These are phyloP conservation scores for Eristalis arbustorum DNA, from an alignment of 2,888 invertebrate species.

Conservation along the genomic window DNA sequence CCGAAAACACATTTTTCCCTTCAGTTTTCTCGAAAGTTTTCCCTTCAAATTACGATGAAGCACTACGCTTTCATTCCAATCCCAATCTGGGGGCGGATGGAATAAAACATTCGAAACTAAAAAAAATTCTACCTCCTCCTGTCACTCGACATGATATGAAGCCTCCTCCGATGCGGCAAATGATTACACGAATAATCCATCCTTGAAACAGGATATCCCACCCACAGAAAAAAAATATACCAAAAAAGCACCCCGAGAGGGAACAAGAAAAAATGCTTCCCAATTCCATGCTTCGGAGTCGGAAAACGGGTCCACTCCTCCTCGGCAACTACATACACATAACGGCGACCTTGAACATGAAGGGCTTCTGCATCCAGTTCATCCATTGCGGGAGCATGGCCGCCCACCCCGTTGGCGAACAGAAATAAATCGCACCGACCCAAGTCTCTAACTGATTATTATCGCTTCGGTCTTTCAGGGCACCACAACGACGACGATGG, in stretches of 20 bases:
- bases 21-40: slow-evolving; percentile 1
- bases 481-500: neutral
- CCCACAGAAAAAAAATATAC: slow-evolving; percentile 5
- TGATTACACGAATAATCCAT: slow-evolving; percentile 47
- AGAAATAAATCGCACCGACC: slow-evolving; percentile 46
- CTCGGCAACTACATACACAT: slow-evolving; percentile 4
- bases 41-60: slow-evolving; percentile 21
- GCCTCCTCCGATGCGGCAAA: slow-evolving; percentile 18
- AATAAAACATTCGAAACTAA: slow-evolving; percentile 23
- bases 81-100: neutral
- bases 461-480: slow-evolving; percentile 6
- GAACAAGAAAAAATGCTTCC: slow-evolving; percentile 18
- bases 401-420: neutral
- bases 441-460: slow-evolving; percentile 31
- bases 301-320: neutral
- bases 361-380: slow-evolving; percentile 32
- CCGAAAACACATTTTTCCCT: neutral
- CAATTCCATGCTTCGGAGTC: slow-evolving; percentile 12
- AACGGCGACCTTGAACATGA: slow-evolving; percentile 46
- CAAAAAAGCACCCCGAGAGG: neutral
- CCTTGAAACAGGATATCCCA: slow-evolving; percentile 29
- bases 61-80: neutral
- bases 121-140: slow-evolving; percentile 20
- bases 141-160: slow-evolving; percentile 10
- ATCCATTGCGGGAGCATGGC: slow-evolving; percentile 4